Conservation (phyloP, 2,113 vertebrate genomes). For the Mandrillus leucophaeus region DNA sequence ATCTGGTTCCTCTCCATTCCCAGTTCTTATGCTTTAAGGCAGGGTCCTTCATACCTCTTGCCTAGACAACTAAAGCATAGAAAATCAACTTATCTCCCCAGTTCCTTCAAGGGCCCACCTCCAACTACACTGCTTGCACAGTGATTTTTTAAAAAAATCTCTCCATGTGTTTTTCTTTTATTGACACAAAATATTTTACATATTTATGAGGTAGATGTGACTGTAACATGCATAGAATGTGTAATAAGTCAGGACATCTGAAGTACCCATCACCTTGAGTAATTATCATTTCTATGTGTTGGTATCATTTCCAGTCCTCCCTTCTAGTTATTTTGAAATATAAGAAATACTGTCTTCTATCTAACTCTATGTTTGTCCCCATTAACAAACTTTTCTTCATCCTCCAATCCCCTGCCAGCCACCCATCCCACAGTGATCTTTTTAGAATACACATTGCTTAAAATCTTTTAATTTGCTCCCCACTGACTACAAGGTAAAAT, state of each 20-base stretch:
- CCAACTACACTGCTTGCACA: background rate
- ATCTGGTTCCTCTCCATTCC: background rate
- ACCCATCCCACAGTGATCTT: background rate
- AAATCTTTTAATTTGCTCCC: background rate
- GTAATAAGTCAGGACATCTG: background rate
- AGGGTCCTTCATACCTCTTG: background rate
- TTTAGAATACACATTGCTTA: background rate
- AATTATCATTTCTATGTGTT: background rate
- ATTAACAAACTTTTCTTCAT: background rate
- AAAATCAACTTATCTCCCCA: background rate
- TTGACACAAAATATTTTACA: background rate
- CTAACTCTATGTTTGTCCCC: background rate
- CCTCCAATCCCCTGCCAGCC: background rate
- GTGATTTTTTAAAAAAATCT: background rate
- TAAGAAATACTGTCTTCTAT: background rate
- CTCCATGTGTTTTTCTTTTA: background rate
- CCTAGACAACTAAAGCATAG: background rate
- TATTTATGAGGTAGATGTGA: background rate
- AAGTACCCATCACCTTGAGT: background rate
- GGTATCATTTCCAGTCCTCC: background rate
- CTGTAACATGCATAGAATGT: background rate
- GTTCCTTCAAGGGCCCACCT: background rate
- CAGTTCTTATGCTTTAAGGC: background rate
- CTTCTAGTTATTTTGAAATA: background rate
- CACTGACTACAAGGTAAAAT: constrained; percentile 15